phyloP scores from a whole-genome alignment of 2,888 invertebrate species.

The Xanthostigma xanthostigma region DNA sequence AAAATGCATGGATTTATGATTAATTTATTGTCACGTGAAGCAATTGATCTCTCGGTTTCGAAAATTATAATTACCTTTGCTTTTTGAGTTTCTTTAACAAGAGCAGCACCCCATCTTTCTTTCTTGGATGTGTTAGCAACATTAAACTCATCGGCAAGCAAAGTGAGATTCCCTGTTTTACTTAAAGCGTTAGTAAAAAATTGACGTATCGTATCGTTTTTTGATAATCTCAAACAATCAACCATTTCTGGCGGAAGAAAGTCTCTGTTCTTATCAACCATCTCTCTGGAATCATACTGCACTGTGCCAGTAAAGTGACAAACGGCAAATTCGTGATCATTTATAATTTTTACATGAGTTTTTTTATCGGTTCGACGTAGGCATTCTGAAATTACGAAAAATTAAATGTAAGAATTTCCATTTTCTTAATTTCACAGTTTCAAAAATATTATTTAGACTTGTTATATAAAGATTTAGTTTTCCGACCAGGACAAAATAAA shows the following conservation, averaged over 20 bases:
- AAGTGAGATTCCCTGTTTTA: slow-evolving; percentile 69
- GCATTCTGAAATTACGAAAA: slow-evolving; percentile 30
- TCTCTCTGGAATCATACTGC: slow-evolving; percentile 66
- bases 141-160: slow-evolving; percentile 25
- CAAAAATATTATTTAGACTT: background rate
- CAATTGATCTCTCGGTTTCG: background rate
- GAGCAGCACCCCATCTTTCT: slow-evolving; percentile 30
- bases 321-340: slow-evolving; percentile 60
- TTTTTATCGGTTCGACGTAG: slow-evolving; percentile 36
- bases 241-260: slow-evolving; percentile 83
- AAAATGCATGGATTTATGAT: background rate
- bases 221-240: slow-evolving; percentile 67
- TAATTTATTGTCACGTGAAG: background rate
- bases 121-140: slow-evolving; percentile 15
- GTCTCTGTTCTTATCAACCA: slow-evolving; percentile 81
- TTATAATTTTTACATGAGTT: slow-evolving; percentile 37
- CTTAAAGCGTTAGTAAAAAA: slow-evolving; percentile 75
- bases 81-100: slow-evolving; percentile 32
- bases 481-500: background rate
- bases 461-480: background rate
- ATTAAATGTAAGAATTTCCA: background rate
- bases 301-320: slow-evolving; percentile 86
- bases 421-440: too few species aligned
- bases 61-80: slow-evolving; percentile 7
- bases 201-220: slow-evolving; percentile 49